Evolutionary conservation across 2,888 invertebrate species (phyloP).

Genomic region (Amphipyra tragopoginis): DNA sequence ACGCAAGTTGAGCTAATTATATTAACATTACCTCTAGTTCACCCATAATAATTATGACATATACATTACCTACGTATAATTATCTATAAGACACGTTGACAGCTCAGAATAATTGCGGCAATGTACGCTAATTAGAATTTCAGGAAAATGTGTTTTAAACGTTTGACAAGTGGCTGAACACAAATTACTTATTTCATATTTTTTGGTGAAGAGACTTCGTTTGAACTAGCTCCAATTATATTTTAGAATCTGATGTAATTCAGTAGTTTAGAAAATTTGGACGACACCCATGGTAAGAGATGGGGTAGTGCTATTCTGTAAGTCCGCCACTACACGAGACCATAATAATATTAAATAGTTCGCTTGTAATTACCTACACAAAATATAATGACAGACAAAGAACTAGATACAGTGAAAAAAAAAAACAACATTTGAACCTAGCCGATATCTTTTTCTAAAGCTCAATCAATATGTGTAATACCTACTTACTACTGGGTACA

Average conservation of each 20-base stretch:
- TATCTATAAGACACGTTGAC: constrained; percentile 16
- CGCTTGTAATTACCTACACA: not conserved
- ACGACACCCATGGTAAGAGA: too few relatives aligned
- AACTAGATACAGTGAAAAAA: too few relatives aligned
- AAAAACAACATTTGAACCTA: too few relatives aligned
- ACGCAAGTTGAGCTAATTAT: constrained; percentile 19
- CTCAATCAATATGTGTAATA: too few relatives aligned
- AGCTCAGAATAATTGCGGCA: constrained; percentile 23
- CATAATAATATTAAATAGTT: too few relatives aligned
- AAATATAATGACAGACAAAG: too few relatives aligned
- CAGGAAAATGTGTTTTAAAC: constrained; percentile 31
- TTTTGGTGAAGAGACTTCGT: constrained; percentile 27
- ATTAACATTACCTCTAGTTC: too few relatives aligned
- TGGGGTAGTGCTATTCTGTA: too few relatives aligned
- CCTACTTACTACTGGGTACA: too few relatives aligned
- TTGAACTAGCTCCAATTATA: constrained; percentile 40
- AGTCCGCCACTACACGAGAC: too few relatives aligned
- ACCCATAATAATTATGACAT: too few relatives aligned
- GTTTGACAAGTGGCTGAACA: constrained; percentile 21
- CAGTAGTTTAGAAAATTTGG: not conserved
- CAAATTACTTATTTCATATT: constrained; percentile 15
- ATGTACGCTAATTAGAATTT: constrained; percentile 38
- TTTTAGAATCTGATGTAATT: constrained; percentile 29
- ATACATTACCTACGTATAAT: constrained; percentile 1
- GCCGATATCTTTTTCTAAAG: too few relatives aligned